Percentiles rank a stretch among this genome's conserved stretches.
These are phyloP conservation scores for Bombus confusus DNA, from an alignment of 1,140 invertebrate species.

Conservation along the genomic window DNA sequence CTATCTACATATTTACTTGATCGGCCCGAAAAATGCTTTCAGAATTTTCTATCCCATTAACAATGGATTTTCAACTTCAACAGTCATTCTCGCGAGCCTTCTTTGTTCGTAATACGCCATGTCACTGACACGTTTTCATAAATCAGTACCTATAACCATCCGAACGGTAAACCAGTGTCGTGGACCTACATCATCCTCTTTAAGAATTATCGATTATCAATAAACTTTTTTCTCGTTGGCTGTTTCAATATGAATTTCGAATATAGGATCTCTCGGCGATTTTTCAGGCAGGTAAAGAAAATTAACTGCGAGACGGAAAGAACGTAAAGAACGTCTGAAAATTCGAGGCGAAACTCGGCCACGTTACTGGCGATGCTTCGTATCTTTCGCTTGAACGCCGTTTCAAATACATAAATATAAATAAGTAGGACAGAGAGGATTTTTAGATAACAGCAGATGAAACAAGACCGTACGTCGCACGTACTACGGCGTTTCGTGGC, in stretches of 20 bases:
- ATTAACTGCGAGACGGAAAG: background rate
- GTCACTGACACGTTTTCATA: background rate
- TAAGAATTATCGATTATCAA: background rate
- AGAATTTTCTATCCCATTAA: too few species aligned
- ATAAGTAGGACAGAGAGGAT: slow-evolving; percentile 28
- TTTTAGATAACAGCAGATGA: slow-evolving; percentile 41
- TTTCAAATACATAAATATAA: slow-evolving; percentile 49
- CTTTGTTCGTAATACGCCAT: background rate
- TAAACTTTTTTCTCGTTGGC: background rate
- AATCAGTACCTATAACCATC: background rate
- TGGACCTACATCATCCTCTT: background rate
- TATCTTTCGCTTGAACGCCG: background rate
- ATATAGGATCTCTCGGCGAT: background rate
- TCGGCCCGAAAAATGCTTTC: background rate
- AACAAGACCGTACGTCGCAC: slow-evolving; percentile 1
- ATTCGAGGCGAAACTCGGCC: slow-evolving; percentile 24
- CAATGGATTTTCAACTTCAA: background rate
- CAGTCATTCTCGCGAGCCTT: background rate
- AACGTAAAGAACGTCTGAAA: background rate
- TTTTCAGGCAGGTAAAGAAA: background rate
- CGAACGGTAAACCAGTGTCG: too few species aligned
- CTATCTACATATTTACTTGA: background rate
- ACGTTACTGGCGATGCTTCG: background rate
- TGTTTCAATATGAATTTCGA: background rate
- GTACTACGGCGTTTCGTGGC: slow-evolving; percentile 19